Percentiles rank a stretch among this genome's conserved stretches.
phyloP scores from a whole-genome alignment of 2,797 vertebrate species.

The Chrosomus eos region DNA sequence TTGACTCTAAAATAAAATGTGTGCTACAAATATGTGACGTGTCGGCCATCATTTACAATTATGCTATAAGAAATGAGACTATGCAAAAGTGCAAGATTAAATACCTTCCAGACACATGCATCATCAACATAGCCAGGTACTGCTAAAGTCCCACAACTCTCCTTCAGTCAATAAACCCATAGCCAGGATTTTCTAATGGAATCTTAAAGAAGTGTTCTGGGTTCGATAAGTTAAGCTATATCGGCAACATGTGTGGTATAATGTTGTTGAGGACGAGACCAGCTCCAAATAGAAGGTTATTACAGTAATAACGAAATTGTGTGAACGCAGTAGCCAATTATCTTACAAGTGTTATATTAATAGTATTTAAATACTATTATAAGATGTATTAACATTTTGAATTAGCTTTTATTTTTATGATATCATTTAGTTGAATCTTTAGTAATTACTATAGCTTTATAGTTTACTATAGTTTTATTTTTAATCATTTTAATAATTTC shows the following conservation, averaged over 20 bases:
- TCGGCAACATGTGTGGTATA: neutral
- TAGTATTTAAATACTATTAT: neutral
- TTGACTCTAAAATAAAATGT: conserved; percentile 35
- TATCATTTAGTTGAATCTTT: neutral
- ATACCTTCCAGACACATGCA: neutral
- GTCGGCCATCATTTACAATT: conserved; percentile 6
- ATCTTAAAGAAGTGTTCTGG: neutral
- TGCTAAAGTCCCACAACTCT: neutral
- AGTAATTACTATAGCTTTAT: neutral
- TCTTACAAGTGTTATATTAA: neutral
- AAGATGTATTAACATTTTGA: neutral
- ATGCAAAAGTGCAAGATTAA: conserved; percentile 9
- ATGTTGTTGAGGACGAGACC: neutral
- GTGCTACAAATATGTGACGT: conserved; percentile 12
- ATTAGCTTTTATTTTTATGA: neutral
- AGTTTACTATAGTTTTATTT: neutral
- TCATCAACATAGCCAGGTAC: neutral
- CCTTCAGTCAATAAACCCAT: conserved; percentile 13
- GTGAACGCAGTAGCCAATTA: neutral
- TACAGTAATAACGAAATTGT: neutral
- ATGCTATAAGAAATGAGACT: conserved; percentile 1
- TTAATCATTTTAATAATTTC: neutral
- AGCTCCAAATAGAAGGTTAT: neutral
- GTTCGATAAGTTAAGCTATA: neutral
- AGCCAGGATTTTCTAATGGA: conserved; percentile 8